Percentiles rank a stretch among this genome's conserved stretches.
These are phyloP conservation scores for Brachypodius melanocephalos DNA, from an alignment of 2,113 vertebrate genomes.

Conservation along the genomic window DNA sequence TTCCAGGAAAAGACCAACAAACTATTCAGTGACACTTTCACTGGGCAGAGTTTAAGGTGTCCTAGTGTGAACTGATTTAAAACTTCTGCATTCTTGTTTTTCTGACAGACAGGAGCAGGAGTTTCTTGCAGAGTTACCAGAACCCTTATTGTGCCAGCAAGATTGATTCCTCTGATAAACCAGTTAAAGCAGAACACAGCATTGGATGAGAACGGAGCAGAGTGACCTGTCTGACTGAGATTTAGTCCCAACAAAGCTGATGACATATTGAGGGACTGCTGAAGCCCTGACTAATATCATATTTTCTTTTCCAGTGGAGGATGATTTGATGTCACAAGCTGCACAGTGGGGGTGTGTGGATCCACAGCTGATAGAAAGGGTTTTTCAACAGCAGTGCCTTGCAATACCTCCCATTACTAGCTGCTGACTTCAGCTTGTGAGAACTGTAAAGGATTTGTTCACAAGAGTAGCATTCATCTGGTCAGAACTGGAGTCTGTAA, in stretches of 20 bases:
- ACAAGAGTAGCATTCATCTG: background rate
- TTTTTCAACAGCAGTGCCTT: background rate
- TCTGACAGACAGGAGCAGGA: background rate
- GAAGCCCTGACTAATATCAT: background rate
- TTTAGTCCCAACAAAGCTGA: background rate
- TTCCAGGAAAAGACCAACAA: background rate
- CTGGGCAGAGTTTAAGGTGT: conserved; percentile 7
- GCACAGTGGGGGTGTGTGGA: background rate
- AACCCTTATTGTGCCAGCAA: background rate
- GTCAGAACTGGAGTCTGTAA: background rate
- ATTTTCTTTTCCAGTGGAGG: background rate
- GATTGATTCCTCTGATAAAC: conserved; percentile 28
- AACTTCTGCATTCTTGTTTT: conserved; percentile 26
- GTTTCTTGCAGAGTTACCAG: conserved; percentile 3
- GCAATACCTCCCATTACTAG: background rate
- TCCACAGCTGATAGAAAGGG: background rate
- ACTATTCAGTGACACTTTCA: background rate
- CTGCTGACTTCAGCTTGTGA: background rate
- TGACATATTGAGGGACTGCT: background rate
- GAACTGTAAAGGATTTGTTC: background rate
- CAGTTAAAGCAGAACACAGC: background rate
- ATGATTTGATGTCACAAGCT: background rate
- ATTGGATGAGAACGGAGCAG: background rate
- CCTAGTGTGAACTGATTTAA: conserved; percentile 5
- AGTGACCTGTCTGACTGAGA: background rate